A percentile compares a stretch with the other conserved stretches of the same genome.
phyloP scores from a whole-genome alignment of 1,140 invertebrate genomes.

The Drosophila insularis region DNA sequence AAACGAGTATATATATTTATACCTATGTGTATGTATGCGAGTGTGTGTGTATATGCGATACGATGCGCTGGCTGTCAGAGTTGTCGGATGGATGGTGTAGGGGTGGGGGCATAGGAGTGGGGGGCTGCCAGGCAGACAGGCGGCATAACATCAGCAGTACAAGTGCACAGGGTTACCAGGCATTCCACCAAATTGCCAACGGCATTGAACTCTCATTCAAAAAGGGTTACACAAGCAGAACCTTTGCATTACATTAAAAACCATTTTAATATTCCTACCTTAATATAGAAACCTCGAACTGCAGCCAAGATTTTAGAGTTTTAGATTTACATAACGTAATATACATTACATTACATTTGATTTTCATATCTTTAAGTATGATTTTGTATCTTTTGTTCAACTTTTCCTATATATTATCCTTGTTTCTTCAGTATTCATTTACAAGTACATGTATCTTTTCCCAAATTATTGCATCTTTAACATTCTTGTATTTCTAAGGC shows the following conservation, averaged over 20 bases:
- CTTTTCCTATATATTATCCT: neutral
- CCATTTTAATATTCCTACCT: neutral
- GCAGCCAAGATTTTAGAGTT: neutral
- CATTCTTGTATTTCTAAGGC: neutral
- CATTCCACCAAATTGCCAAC: slow-evolving; percentile 19
- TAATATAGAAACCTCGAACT: neutral
- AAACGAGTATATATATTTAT: slow-evolving; percentile 22
- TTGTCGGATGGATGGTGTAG: slow-evolving; percentile 16
- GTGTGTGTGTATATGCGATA: slow-evolving; percentile 56
- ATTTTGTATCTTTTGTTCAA: neutral
- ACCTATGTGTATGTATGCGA: neutral
- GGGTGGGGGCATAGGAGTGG: slow-evolving; percentile 13
- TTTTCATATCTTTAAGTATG: neutral
- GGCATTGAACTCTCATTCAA: slow-evolving; percentile 48
- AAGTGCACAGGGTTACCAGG: slow-evolving; percentile 65
- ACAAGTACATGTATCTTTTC: neutral
- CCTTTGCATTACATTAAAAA: neutral
- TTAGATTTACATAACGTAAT: neutral
- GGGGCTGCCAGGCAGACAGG: slow-evolving; percentile 23
- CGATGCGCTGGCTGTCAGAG: slow-evolving; percentile 76
- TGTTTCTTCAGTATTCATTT: neutral
- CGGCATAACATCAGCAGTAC: slow-evolving; percentile 44
- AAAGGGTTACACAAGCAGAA: slow-evolving; percentile 19
- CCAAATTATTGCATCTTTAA: neutral
- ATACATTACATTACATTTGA: no score